Conservation (phyloP, 23 tunicate species). For the Trididemnum nubilum region DNA sequence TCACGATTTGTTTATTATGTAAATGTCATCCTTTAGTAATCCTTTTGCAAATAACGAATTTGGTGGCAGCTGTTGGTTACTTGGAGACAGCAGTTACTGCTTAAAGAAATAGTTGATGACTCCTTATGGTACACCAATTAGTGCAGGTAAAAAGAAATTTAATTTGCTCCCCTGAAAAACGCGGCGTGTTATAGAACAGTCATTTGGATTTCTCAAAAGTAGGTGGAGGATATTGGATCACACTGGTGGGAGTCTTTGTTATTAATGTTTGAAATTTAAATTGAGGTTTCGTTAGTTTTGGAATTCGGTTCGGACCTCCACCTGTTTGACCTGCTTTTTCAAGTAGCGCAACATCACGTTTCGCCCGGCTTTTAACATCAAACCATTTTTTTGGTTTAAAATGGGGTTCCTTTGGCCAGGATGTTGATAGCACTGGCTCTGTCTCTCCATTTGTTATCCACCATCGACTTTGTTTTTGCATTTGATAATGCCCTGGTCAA, state of each 20-base stretch:
- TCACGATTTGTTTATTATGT: conserved; percentile 29
- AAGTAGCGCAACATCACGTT: too few relatives aligned
- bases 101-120: conserved; percentile 28
- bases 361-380: too few relatives aligned
- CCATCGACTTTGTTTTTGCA: too few relatives aligned
- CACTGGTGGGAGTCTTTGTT: not conserved
- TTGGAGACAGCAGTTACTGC: conserved; percentile 34
- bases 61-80: not conserved
- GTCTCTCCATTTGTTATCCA: too few relatives aligned
- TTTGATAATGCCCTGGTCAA: too few relatives aligned
- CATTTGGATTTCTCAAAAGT: not conserved
- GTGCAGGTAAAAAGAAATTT: not conserved
- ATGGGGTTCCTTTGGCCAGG: too few relatives aligned
- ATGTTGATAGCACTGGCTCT: too few relatives aligned
- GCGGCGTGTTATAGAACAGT: not conserved
- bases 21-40: not conserved
- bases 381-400: too few relatives aligned
- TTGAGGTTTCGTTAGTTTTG: too few relatives aligned
- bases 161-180: not conserved
- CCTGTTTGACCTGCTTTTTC: too few relatives aligned
- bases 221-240: not conserved
- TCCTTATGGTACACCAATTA: not conserved
- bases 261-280: too few relatives aligned
- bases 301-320: too few relatives aligned
- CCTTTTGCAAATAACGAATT: conserved; percentile 4